A percentile compares a stretch with the other conserved stretches of the same genome.
Evolutionary conservation across 2,888 invertebrate genomes (phyloP).

Genomic region (Gibbula magus): DNA sequence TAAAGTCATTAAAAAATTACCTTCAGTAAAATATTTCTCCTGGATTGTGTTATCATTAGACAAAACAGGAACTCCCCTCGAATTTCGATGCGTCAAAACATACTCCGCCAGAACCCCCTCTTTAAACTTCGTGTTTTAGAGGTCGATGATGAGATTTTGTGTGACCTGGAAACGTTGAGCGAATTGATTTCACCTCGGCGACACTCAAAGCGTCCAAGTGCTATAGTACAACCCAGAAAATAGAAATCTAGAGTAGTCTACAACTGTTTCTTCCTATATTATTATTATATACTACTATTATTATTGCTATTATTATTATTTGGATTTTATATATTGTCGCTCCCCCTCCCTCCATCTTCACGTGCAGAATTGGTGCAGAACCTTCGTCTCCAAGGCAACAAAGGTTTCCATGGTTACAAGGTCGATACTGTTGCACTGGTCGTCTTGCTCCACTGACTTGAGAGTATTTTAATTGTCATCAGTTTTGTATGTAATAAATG

Average conservation of each 20-base stretch:
- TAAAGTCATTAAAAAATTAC: no score
- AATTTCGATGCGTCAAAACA: no score
- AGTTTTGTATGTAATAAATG: slow-evolving; percentile 16
- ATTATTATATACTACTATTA: background rate
- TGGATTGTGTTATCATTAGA: no score
- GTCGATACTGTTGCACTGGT: no score
- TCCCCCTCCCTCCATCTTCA: background rate
- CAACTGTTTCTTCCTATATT: background rate
- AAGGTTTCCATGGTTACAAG: background rate
- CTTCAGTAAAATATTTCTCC: no score
- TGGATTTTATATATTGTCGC: slow-evolving; percentile 15
- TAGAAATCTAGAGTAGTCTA: background rate
- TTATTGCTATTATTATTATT: slow-evolving; percentile 21
- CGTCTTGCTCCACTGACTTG: background rate
- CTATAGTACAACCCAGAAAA: background rate
- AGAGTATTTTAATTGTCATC: slow-evolving; percentile 21
- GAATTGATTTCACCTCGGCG: no score
- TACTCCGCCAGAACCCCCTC: no score
- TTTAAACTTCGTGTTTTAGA: no score
- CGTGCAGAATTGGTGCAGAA: slow-evolving; percentile 6
- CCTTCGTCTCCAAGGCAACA: background rate
- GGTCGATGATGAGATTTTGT: no score
- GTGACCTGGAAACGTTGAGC: no score
- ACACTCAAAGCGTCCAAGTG: background rate
- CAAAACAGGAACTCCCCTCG: no score